A percentile compares a stretch with the other conserved stretches of the same genome.
Conservation (phyloP, 1,140 invertebrate genomes). For the Drosophila asahinai region DNA sequence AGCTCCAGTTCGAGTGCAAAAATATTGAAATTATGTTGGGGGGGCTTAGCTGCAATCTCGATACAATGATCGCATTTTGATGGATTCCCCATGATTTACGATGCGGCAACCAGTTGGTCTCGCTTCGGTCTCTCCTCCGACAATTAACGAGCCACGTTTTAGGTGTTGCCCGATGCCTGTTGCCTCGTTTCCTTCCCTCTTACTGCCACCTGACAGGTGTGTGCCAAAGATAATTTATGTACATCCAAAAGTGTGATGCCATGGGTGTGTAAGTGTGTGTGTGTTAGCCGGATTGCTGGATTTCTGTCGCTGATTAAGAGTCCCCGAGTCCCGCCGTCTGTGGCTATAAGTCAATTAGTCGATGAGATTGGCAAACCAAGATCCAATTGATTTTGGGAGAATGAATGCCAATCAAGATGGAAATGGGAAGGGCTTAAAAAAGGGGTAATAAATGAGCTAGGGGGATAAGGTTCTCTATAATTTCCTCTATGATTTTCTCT, state of each 20-base stretch:
- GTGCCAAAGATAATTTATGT: constrained; percentile 79
- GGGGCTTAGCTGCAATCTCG: constrained; percentile 79
- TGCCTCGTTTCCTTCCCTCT: background rate
- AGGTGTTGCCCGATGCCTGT: constrained; percentile 40
- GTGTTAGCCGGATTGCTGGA: constrained; percentile 19
- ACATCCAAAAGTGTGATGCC: constrained; percentile 64
- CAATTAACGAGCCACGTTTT: constrained; percentile 76
- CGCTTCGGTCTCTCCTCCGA: constrained; percentile 12
- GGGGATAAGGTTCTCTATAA: background rate
- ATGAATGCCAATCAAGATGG: background rate
- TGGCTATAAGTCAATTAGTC: constrained; percentile 61
- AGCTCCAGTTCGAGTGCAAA: constrained; percentile 47
- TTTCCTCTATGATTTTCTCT: too few relatives aligned
- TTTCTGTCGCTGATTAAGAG: constrained; percentile 39
- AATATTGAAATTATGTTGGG: constrained; percentile 77
- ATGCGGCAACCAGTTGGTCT: constrained; percentile 47
- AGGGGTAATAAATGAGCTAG: background rate
- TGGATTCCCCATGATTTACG: constrained; percentile 82
- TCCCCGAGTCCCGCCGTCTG: constrained; percentile 26
- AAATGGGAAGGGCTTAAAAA: background rate
- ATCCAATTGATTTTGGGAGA: constrained; percentile 59
- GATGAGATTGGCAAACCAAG: constrained; percentile 69
- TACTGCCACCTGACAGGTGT: constrained; percentile 49
- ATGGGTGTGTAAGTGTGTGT: constrained; percentile 27
- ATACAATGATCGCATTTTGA: constrained; percentile 80